Conservation (phyloP, 2,797 vertebrate genomes). For the Artibeus lituratus region DNA sequence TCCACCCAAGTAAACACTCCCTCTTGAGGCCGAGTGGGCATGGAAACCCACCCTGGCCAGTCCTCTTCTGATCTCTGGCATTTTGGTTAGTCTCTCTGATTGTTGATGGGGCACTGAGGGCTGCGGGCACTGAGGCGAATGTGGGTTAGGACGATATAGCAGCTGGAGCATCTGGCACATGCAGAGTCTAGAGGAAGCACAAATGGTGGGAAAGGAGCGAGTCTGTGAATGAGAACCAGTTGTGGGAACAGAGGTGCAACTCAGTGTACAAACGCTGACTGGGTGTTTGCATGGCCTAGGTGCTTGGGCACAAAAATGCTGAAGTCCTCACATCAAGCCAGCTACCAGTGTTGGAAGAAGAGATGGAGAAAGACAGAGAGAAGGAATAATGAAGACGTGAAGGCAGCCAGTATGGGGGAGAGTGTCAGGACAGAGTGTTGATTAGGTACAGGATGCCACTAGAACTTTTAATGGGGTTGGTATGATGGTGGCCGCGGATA, state of each 20-base stretch:
- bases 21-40: neutral
- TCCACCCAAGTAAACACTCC: neutral
- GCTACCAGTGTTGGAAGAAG: neutral
- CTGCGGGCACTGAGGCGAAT: neutral
- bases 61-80: neutral
- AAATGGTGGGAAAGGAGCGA: neutral
- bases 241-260: neutral
- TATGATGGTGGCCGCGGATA: neutral
- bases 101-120: neutral
- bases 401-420: neutral
- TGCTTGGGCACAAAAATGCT: neutral
- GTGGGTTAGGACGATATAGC: neutral
- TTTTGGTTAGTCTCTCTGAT: neutral
- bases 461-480: neutral
- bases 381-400: neutral
- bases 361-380: neutral
- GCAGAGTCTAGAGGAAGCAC: neutral
- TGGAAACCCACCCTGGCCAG: neutral
- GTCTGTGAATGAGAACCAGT: neutral
- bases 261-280: rapidly evolving
- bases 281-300: neutral
- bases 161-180: neutral
- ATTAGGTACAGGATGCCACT: neutral
- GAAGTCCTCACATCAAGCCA: neutral
- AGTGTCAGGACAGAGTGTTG: neutral